These are phyloP conservation scores for Adelognathus sp. DNA, from an alignment of 2,888 invertebrate species.

Conservation along the genomic window DNA sequence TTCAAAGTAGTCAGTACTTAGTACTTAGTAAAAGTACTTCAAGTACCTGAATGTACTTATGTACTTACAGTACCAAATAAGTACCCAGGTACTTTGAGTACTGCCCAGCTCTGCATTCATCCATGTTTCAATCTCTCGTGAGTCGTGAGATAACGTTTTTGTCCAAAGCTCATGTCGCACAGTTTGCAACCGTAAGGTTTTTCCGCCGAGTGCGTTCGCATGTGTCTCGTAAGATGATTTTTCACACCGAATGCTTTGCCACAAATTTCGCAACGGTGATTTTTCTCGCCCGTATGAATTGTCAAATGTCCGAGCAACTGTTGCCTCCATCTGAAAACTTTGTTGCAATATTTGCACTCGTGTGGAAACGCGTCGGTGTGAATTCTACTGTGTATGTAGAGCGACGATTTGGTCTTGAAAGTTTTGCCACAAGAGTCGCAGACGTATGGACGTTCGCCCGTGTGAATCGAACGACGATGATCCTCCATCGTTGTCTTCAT, in stretches of 20 bases:
- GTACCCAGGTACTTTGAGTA: too few relatives aligned
- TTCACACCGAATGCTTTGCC: slow-evolving; percentile 82
- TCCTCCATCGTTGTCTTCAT: slow-evolving; percentile 82
- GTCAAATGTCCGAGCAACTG: slow-evolving; percentile 81
- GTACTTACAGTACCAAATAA: too few relatives aligned
- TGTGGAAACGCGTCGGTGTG: slow-evolving; percentile 72
- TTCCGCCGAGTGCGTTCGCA: slow-evolving; percentile 81
- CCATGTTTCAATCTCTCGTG: slow-evolving; percentile 76
- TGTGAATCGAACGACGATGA: slow-evolving; percentile 79
- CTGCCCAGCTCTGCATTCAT: too few relatives aligned
- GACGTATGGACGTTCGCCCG: slow-evolving; percentile 79
- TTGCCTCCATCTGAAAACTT: slow-evolving; percentile 82
- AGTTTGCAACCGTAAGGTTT: slow-evolving; percentile 80
- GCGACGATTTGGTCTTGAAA: slow-evolving; percentile 82
- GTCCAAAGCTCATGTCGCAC: slow-evolving; percentile 82
- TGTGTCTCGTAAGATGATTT: slow-evolving; percentile 83
- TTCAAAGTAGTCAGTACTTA: too few relatives aligned
- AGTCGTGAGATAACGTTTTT: slow-evolving; percentile 82
- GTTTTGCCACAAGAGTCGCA: slow-evolving; percentile 82
- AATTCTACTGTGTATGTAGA: slow-evolving; percentile 81
- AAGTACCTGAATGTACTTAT: too few relatives aligned
- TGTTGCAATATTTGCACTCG: slow-evolving; percentile 75
- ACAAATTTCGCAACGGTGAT: slow-evolving; percentile 82
- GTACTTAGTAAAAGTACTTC: too few relatives aligned
- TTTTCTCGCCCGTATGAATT: slow-evolving; percentile 81